Evolutionary conservation across 2,888 invertebrate species (phyloP).

Genomic region (Colletes collaris): DNA sequence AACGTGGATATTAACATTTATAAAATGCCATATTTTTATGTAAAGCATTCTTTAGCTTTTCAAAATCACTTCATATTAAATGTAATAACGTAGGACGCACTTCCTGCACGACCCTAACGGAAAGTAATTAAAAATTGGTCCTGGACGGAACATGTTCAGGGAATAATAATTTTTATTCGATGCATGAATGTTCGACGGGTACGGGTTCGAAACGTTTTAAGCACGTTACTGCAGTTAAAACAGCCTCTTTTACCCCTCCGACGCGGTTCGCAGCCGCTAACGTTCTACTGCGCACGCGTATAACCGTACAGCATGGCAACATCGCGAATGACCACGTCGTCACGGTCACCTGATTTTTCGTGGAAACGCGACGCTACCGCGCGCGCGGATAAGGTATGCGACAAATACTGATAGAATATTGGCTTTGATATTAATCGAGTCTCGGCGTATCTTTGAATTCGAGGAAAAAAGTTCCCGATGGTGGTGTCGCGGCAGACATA

Average conservation of each 20-base stretch:
- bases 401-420: conserved; percentile 39
- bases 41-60: too few relatives aligned
- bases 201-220: not conserved
- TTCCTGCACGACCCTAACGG: too few relatives aligned
- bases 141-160: too few relatives aligned
- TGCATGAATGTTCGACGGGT: too few relatives aligned
- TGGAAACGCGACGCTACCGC: conserved; percentile 63
- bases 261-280: conserved; percentile 42
- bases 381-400: conserved; percentile 54
- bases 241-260: conserved; percentile 31
- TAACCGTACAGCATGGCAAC: conserved; percentile 64
- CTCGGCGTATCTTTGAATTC: conserved; percentile 28
- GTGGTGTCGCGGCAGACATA: not conserved
- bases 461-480: not conserved
- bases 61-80: too few relatives aligned
- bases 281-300: conserved; percentile 31
- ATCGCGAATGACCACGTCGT: conserved; percentile 68
- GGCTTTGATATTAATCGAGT: conserved; percentile 18
- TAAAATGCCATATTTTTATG: too few relatives aligned
- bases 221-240: conserved; percentile 56
- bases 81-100: too few relatives aligned
- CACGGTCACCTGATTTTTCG: conserved; percentile 75
- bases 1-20: too few relatives aligned
- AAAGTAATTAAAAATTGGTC: too few relatives aligned
- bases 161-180: too few relatives aligned